Evolutionary conservation across 2,797 vertebrate genomes (phyloP).

Genomic region (Myripristis jacobus): DNA sequence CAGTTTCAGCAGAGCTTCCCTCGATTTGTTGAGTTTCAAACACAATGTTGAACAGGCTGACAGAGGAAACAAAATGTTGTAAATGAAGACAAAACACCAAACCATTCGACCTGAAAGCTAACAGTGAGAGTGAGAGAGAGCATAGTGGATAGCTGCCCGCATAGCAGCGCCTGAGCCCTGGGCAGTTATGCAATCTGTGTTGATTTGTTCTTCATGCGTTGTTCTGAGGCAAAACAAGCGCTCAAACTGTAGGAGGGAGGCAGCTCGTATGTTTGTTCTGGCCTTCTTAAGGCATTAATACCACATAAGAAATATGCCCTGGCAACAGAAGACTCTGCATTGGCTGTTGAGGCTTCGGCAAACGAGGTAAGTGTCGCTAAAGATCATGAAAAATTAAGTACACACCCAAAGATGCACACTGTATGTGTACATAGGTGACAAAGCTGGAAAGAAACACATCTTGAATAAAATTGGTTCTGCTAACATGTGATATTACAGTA

Average conservation of each 20-base stretch:
- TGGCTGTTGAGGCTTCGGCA: constrained; percentile 15
- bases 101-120: constrained; percentile 12
- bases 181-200: constrained; percentile 23
- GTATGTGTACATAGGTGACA: too few relatives aligned
- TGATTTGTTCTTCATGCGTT: constrained; percentile 1
- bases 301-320: neutral
- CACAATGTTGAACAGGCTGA: neutral
- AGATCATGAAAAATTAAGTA: constrained; percentile 22
- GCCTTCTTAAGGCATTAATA: constrained; percentile 2
- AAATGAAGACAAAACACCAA: neutral
- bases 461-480: neutral
- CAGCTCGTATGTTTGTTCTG: constrained; percentile 7
- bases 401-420: neutral
- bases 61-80: neutral
- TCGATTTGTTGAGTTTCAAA: too few relatives aligned
- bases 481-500: neutral
- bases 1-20: too few relatives aligned
- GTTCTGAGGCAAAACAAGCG: neutral
- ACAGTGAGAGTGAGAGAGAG: constrained; percentile 5
- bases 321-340: constrained; percentile 8
- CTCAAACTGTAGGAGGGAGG: neutral
- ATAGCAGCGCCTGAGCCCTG: neutral
- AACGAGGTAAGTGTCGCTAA: neutral
- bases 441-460: neutral
- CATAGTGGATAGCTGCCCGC: neutral